Evolutionary conservation across 2,113 vertebrate genomes (phyloP).

Genomic region (Cheilinus undulatus): DNA sequence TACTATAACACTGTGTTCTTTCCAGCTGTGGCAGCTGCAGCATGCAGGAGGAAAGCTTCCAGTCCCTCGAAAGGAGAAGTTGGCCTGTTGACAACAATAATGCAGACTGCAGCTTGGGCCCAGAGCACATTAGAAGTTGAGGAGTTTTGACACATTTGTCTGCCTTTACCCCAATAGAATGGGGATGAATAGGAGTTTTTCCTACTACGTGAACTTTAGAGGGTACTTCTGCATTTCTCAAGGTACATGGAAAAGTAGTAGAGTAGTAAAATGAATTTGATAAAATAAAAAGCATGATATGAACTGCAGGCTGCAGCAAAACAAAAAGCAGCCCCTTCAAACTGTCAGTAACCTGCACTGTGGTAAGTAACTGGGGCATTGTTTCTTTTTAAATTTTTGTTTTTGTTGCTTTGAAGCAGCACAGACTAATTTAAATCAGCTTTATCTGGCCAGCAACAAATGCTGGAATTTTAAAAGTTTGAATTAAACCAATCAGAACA

Average conservation of each 20-base stretch:
- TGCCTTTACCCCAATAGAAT: neutral
- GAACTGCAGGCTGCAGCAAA: too few species aligned
- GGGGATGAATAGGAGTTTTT: neutral
- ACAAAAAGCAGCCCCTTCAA: neutral
- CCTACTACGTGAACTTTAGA: neutral
- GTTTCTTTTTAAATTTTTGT: neutral
- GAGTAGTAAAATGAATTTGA: neutral
- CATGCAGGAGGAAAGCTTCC: slow-evolving; percentile 55
- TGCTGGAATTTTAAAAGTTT: too few species aligned
- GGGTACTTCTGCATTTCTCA: neutral
- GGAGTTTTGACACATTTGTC: neutral
- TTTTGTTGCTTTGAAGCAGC: neutral
- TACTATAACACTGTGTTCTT: slow-evolving; percentile 60
- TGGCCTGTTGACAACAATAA: slow-evolving; percentile 69
- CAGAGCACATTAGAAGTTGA: neutral
- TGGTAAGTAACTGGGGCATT: too few species aligned
- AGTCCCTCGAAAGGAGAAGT: slow-evolving; percentile 71
- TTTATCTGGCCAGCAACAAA: too few species aligned
- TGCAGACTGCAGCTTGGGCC: slow-evolving; percentile 3
- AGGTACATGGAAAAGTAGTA: neutral
- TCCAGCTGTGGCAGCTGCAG: slow-evolving; percentile 66
- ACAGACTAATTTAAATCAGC: neutral
- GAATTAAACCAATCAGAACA: neutral
- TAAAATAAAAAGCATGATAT: neutral
- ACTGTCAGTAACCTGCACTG: neutral